Percentiles rank a stretch among this genome's conserved stretches.
These are phyloP conservation scores for Trichonephila clavipes DNA, from an alignment of 1,140 invertebrate species.

Conservation along the genomic window DNA sequence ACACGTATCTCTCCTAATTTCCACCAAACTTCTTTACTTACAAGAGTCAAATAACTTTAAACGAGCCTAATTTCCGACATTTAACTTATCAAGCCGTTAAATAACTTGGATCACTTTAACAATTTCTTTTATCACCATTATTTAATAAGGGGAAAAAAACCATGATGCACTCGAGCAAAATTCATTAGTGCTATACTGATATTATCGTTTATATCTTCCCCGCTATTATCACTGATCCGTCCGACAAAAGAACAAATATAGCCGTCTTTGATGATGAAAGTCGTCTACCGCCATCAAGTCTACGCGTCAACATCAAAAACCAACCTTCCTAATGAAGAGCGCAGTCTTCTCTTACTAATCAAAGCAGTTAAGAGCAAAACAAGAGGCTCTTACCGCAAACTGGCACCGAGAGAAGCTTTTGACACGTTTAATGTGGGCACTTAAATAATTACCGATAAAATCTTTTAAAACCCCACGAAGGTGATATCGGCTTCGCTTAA, in stretches of 20 bases:
- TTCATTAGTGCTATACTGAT: not conserved
- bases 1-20: too few species aligned
- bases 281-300: not conserved
- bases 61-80: too few species aligned
- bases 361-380: conserved; percentile 31
- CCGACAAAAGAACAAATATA: not conserved
- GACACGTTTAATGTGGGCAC: conserved; percentile 44
- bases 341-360: not conserved
- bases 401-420: conserved; percentile 4
- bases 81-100: too few species aligned
- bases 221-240: not conserved
- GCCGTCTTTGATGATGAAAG: not conserved
- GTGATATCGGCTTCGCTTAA: conserved; percentile 39
- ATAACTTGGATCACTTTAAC: too few species aligned
- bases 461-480: conserved; percentile 12
- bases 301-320: not conserved
- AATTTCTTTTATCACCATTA: too few species aligned
- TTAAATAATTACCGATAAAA: conserved; percentile 56
- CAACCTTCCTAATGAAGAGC: conserved; percentile 30
- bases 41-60: too few species aligned
- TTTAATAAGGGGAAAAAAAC: too few species aligned
- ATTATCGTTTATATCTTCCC: not conserved
- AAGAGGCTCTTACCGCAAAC: not conserved
- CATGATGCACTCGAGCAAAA: not conserved
- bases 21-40: too few species aligned